phyloP scores from a whole-genome alignment of 1,140 invertebrate genomes.

The Stenopsyche tienmushanensis region DNA sequence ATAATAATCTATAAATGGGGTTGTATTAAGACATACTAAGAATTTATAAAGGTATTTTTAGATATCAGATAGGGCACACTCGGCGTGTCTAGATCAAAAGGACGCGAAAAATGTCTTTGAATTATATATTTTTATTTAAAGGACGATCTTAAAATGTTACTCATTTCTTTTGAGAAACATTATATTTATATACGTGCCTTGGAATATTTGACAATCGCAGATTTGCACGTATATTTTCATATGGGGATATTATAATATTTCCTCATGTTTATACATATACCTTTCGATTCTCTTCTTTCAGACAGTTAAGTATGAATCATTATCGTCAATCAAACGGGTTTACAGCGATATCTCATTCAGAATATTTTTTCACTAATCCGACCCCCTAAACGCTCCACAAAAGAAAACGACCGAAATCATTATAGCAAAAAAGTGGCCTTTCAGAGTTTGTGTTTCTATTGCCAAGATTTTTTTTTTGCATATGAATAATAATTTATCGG shows the following conservation, averaged over 20 bases:
- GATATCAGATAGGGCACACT: conserved; percentile 4
- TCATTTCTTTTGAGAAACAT: too few species aligned
- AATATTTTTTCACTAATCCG: conserved; percentile 29
- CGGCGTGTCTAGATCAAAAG: conserved; percentile 1
- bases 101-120: too few species aligned
- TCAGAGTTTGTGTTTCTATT: conserved; percentile 30
- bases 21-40: too few species aligned
- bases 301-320: conserved; percentile 28
- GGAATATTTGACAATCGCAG: too few species aligned
- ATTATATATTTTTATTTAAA: too few species aligned
- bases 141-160: too few species aligned
- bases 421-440: conserved; percentile 29
- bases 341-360: conserved; percentile 16
- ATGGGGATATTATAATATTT: too few species aligned
- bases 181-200: too few species aligned
- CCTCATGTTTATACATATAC: too few species aligned
- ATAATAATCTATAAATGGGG: too few species aligned
- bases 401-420: conserved; percentile 31
- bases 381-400: conserved; percentile 21
- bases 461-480: conserved; percentile 20
- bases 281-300: too few species aligned
- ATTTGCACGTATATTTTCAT: too few species aligned
- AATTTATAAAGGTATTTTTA: not conserved
- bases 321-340: conserved; percentile 30
- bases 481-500: conserved; percentile 32